phyloP scores from a whole-genome alignment of 2,888 invertebrate species.

The Cheilosia vulpina region DNA sequence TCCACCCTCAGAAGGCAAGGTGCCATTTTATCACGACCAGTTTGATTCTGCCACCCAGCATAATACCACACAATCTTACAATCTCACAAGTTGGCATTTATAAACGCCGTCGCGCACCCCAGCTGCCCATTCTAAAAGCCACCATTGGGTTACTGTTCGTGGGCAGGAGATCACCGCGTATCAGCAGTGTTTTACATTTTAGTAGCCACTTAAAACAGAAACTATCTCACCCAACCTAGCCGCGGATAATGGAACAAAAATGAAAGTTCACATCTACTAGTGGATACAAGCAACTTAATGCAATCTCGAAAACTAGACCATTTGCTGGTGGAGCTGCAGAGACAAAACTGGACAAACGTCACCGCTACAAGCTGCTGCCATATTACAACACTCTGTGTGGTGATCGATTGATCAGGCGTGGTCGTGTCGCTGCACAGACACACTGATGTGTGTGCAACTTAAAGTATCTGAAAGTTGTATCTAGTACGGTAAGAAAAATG shows the following conservation, averaged over 20 bases:
- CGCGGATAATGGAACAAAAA: slow-evolving; percentile 52
- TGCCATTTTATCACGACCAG: too few species aligned
- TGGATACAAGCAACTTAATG: slow-evolving; percentile 27
- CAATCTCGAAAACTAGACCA: slow-evolving; percentile 37
- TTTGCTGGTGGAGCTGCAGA: slow-evolving; percentile 9
- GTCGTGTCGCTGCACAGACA: slow-evolving; percentile 33
- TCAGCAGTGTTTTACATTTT: slow-evolving; percentile 3
- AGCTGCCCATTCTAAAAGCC: slow-evolving; percentile 16
- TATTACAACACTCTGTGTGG: slow-evolving; percentile 48
- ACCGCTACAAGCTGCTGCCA: slow-evolving; percentile 9
- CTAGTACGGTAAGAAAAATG: slow-evolving; percentile 21
- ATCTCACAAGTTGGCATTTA: slow-evolving; percentile 26
- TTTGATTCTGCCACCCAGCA: too few species aligned
- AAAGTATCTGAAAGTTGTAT: slow-evolving; percentile 55
- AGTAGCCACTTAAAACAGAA: slow-evolving; percentile 25
- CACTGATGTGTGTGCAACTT: slow-evolving; percentile 5
- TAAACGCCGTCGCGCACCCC: slow-evolving; percentile 5
- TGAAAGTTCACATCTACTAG: slow-evolving; percentile 61
- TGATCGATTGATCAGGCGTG: slow-evolving; percentile 71
- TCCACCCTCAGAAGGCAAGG: too few species aligned
- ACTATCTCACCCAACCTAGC: slow-evolving; percentile 34
- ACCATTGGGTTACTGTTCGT: neutral
- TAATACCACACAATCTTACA: too few species aligned
- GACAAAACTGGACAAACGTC: slow-evolving; percentile 58
- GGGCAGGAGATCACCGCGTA: slow-evolving; percentile 4